phyloP scores from a whole-genome alignment of 2,797 vertebrate genomes.

The Mormyrops attenuatus region DNA sequence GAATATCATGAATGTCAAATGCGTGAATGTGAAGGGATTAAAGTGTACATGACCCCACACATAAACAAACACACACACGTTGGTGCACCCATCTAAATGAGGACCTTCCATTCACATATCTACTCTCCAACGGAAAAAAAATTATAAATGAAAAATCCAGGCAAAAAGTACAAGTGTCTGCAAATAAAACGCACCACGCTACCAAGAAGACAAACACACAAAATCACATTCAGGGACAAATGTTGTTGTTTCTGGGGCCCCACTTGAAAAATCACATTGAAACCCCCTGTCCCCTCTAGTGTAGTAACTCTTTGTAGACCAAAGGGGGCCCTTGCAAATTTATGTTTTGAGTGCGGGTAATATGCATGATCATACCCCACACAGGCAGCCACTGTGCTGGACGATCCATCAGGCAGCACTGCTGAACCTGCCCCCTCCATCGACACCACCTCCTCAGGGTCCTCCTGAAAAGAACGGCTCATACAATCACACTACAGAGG shows the following conservation, averaged over 20 bases:
- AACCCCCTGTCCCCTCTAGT: not conserved
- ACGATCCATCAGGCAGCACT: not conserved
- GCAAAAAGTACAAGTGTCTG: too few species aligned
- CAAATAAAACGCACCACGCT: not conserved
- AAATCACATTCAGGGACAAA: not conserved
- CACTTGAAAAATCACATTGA: not conserved
- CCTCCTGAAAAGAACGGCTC: not conserved
- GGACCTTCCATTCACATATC: too few species aligned
- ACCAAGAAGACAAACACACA: not conserved
- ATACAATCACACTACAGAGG: not conserved
- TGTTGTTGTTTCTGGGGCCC: not conserved
- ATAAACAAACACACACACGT: too few species aligned
- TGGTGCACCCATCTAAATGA: too few species aligned
- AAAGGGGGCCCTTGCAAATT: not conserved
- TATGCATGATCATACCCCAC: not conserved
- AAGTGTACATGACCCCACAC: too few species aligned
- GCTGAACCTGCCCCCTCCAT: not conserved
- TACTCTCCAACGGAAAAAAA: too few species aligned
- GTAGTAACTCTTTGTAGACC: not conserved
- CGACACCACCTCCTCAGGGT: not conserved
- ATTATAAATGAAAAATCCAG: too few species aligned
- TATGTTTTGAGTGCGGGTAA: not conserved
- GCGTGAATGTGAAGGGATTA: too few species aligned
- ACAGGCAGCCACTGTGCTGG: not conserved
- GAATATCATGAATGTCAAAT: too few species aligned